Conservation (phyloP, 1,140 invertebrate genomes). For the Nasonia vitripennis region DNA sequence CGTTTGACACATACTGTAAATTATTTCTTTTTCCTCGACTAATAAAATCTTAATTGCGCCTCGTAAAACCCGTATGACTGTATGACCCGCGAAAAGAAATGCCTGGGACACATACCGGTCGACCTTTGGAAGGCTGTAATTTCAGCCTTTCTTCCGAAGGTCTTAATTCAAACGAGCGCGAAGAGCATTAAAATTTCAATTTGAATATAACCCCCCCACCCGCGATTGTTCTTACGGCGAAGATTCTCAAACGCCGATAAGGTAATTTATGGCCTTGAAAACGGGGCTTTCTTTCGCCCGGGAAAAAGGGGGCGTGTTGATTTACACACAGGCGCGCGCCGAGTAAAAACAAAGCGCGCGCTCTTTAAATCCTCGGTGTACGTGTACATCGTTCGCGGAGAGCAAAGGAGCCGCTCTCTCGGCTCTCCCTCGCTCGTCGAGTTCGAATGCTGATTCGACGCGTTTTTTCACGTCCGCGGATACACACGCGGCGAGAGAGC, state of each 20-base stretch:
- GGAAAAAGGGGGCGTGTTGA: conserved; percentile 1
- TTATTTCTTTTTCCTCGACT: no score
- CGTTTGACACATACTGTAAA: no score
- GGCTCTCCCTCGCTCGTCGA: not conserved
- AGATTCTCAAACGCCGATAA: not conserved
- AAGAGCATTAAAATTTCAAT: conserved; percentile 12
- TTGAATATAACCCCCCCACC: not conserved
- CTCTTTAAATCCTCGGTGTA: no score
- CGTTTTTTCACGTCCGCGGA: not conserved
- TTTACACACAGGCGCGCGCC: conserved; percentile 6
- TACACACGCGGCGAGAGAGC: not conserved
- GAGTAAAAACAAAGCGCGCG: not conserved
- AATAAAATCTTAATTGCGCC: no score
- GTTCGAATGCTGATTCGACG: conserved; percentile 18
- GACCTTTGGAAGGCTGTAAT: conserved; percentile 1
- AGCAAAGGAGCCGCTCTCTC: not conserved
- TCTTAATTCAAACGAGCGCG: not conserved
- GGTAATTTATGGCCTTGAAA: conserved; percentile 17
- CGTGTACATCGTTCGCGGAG: no score
- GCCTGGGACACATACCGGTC: not conserved
- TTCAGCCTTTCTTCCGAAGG: not conserved
- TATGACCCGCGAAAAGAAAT: no score
- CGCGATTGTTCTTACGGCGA: not conserved
- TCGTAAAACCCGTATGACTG: no score
- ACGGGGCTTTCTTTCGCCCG: not conserved